Percentiles rank a stretch among this genome's conserved stretches.
phyloP scores from a whole-genome alignment of 2,113 vertebrate genomes.

The Sylvicapra grimmia region DNA sequence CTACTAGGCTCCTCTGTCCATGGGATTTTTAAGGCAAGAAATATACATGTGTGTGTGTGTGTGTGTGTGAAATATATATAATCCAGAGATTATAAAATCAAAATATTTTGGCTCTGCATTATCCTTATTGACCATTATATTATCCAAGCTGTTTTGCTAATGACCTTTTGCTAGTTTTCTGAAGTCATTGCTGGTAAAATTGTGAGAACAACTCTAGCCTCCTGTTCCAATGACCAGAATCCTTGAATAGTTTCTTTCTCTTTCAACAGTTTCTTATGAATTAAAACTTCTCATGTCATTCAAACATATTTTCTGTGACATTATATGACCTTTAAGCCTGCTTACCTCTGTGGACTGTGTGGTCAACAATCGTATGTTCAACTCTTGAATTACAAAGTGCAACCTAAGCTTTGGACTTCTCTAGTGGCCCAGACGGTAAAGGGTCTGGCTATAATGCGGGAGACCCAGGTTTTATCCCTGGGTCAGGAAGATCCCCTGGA shows the following conservation, averaged over 20 bases:
- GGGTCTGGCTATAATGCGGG: background rate
- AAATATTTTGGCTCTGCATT: background rate
- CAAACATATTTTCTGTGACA: background rate
- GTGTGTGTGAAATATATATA: background rate
- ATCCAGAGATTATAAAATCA: background rate
- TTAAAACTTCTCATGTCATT: background rate
- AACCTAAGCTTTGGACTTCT: background rate
- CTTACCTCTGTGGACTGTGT: background rate
- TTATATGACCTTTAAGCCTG: background rate
- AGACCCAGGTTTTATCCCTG: background rate
- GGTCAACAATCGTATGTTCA: background rate
- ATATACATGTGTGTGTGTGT: background rate
- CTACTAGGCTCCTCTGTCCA: background rate
- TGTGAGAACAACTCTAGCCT: background rate
- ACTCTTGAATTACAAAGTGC: background rate
- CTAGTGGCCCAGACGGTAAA: background rate
- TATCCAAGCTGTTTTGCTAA: background rate
- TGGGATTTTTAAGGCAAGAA: background rate
- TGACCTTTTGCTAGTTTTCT: constrained; percentile 8
- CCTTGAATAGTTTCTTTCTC: background rate
- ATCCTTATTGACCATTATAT: background rate
- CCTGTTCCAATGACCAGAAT: background rate
- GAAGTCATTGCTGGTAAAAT: background rate
- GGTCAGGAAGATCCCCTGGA: background rate
- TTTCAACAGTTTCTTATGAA: background rate